These are phyloP conservation scores for Callipepla californica DNA, from an alignment of 2,113 vertebrate species.

Conservation along the genomic window DNA sequence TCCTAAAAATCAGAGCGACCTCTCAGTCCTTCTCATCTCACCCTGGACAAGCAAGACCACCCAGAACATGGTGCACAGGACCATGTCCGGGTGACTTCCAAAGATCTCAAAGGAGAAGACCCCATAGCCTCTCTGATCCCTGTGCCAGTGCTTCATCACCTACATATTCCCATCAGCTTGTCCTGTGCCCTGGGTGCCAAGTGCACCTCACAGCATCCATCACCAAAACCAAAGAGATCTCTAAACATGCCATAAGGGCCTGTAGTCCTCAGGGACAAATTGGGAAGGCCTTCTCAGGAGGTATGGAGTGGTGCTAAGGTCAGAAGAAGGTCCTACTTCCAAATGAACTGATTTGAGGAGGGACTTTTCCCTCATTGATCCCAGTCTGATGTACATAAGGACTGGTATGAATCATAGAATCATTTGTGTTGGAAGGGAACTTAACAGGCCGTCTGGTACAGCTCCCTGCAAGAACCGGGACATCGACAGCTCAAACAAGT, in stretches of 20 bases:
- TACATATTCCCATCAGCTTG: neutral
- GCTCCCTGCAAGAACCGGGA: no score
- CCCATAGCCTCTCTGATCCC: neutral
- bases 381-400: neutral
- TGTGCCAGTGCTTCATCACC: neutral
- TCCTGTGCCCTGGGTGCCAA: neutral
- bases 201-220: neutral
- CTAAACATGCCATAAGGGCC: fast-evolving
- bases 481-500: no score
- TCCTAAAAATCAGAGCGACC: neutral
- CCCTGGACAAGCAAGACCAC: neutral
- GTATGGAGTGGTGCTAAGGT: neutral
- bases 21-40: neutral
- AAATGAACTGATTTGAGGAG: neutral
- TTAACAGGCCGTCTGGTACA: no score
- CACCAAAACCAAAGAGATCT: neutral
- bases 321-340: neutral
- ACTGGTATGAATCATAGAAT: neutral
- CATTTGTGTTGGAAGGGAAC: no score
- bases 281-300: neutral
- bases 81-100: no score
- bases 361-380: neutral
- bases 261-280: neutral
- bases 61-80: neutral
- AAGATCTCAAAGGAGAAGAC: neutral